Base-by-base conservation (phyloP, 2,797 vertebrate genomes). In the Liparis tanakae region DNA sequence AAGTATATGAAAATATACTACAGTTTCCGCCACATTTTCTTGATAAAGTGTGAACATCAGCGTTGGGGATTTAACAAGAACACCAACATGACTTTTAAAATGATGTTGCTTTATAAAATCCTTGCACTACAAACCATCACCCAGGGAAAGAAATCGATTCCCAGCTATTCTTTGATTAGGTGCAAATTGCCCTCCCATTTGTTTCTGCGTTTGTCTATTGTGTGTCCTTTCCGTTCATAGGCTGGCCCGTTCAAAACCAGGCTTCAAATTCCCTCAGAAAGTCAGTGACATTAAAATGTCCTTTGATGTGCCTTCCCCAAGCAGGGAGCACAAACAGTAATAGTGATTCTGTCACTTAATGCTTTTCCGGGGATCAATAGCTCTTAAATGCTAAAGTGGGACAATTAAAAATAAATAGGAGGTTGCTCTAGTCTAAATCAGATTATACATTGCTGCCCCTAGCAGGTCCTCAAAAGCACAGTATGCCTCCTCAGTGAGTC, bases 251-350 rank as follows among this genome's bases (percentile, higher is more conserved):
- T 95, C 94, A 96, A 95, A 95, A 93, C 96, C 94, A 92, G 93
- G 90, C 95, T 96, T 95, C 96, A 98, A 98, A 98, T 96, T 99
- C 96, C 97, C 97, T 78, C 91, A 97, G 98, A 98, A 98, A 98
- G 96, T 95, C 95, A 85, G 93, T 98, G 97, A 99, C 98, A 99
- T 99, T 99, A 98, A 99, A 97, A 97, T 98, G 97, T 98, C 97
- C 97, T 99, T 99, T 99, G 97, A 97, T 98, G 97, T 97, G 96
- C 95, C 97, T 97, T 98, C 94, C 91, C 95, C 96, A 97, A 97
- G 96, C 96, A 96, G 96, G 95, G 96, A 96, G 96, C 96, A 97
- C 97, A 96, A 97, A 97, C 96, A 95, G 96, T 96, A 97, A 97
- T 96, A 96, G 96, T 96, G 96, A 98, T 97, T 97, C 96, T 93